Percentiles rank a stretch among this genome's conserved stretches.
phyloP scores from a whole-genome alignment of 2,113 vertebrate genomes.

The Crotalus horridus region DNA sequence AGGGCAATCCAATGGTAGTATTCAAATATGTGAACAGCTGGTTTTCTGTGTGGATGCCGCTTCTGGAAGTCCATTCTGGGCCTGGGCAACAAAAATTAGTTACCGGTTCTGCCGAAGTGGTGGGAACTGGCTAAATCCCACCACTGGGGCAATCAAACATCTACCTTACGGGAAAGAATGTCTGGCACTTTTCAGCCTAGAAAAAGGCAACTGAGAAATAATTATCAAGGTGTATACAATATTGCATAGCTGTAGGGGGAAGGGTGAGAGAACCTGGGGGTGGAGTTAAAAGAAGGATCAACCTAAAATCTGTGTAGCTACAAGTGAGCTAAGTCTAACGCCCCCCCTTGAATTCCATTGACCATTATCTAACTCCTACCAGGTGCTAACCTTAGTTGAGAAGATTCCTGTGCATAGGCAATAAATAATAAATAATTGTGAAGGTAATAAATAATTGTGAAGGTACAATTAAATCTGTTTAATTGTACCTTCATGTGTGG shows the following conservation, averaged over 20 bases:
- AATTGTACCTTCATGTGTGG: background rate
- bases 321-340: background rate
- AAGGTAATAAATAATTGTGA: too few species aligned
- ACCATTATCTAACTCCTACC: background rate
- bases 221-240: background rate
- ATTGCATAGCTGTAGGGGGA: background rate
- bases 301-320: background rate
- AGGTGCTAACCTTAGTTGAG: background rate
- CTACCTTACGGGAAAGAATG: background rate
- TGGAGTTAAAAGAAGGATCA: background rate
- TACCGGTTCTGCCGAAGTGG: too few species aligned
- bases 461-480: background rate
- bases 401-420: background rate
- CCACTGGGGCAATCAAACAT: background rate
- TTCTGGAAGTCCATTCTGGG: too few species aligned
- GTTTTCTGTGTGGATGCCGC: too few species aligned
- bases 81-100: too few species aligned
- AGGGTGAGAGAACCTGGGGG: background rate
- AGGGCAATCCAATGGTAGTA: background rate
- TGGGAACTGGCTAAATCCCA: too few species aligned
- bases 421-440: background rate
- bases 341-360: background rate
- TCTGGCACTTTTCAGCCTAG: background rate
- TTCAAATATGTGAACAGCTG: too few species aligned
- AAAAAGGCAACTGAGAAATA: background rate